A percentile compares a stretch with the other conserved stretches of the same genome.
Conservation (phyloP, 2,888 invertebrate genomes). For the Cynaeus angustus region DNA sequence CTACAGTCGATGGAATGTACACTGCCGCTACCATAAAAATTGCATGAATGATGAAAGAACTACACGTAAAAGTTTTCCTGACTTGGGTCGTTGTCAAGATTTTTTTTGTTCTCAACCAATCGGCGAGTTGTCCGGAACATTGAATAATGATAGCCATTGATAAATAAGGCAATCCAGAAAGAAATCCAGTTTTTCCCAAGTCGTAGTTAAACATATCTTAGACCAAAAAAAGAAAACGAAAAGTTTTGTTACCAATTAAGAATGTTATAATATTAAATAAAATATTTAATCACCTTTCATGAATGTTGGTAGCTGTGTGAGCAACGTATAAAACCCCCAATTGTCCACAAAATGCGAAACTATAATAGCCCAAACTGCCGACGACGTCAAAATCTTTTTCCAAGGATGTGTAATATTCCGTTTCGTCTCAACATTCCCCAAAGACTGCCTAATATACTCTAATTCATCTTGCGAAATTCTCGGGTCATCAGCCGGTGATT, state of each 20-base stretch:
- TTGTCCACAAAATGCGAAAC: constrained; percentile 90
- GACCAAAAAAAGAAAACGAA: too few relatives aligned
- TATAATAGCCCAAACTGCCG: constrained; percentile 88
- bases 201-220: constrained; percentile 85
- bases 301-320: constrained; percentile 88
- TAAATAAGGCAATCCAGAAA: constrained; percentile 91
- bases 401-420: constrained; percentile 81
- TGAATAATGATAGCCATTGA: constrained; percentile 89
- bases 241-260: too few relatives aligned
- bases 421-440: constrained; percentile 73
- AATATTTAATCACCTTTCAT: constrained; percentile 80
- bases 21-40: constrained; percentile 90
- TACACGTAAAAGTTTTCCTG: constrained; percentile 79
- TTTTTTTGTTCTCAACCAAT: constrained; percentile 80
- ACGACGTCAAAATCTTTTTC: constrained; percentile 82
- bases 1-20: constrained; percentile 78
- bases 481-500: constrained; percentile 84
- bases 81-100: constrained; percentile 84
- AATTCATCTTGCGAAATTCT: constrained; percentile 82
- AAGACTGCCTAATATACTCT: constrained; percentile 80
- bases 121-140: constrained; percentile 88
- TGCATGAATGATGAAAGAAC: constrained; percentile 85
- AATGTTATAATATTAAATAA: too few relatives aligned
- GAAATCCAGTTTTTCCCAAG: constrained; percentile 85
- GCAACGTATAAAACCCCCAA: constrained; percentile 91